Percentiles rank a stretch among this genome's conserved stretches.
Evolutionary conservation across 2,888 invertebrate genomes (phyloP).

Genomic region (Agrochola litura): DNA sequence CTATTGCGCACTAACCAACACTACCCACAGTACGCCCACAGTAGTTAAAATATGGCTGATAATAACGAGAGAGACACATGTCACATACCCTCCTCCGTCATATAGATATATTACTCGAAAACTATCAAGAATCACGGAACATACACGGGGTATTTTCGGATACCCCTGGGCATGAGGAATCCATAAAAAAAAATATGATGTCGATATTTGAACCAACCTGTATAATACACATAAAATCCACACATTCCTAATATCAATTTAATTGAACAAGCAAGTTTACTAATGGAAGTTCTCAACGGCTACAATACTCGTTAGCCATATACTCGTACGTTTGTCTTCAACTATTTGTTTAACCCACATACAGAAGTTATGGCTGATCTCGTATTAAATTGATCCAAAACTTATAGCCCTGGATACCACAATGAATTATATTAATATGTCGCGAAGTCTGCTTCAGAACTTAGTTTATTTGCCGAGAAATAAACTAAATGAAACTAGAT

Average conservation of each 20-base stretch:
- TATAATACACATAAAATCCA: too few relatives aligned
- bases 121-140: too few relatives aligned
- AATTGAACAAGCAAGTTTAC: constrained; percentile 55
- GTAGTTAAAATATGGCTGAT: too few relatives aligned
- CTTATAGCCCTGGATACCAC: constrained; percentile 12
- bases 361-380: constrained; percentile 40
- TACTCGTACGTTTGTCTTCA: constrained; percentile 51
- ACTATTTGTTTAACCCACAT: constrained; percentile 64
- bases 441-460: neutral
- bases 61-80: too few relatives aligned
- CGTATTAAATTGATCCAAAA: constrained; percentile 44
- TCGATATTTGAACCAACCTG: too few relatives aligned
- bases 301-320: constrained; percentile 54
- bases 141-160: too few relatives aligned
- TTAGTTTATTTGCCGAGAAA: neutral
- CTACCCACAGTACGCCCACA: too few relatives aligned
- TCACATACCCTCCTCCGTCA: too few relatives aligned
- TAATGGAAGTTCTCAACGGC: constrained; percentile 49
- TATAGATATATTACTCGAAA: too few relatives aligned
- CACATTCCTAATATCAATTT: constrained; percentile 28
- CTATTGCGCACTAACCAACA: too few relatives aligned
- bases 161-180: too few relatives aligned
- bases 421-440: constrained; percentile 6
- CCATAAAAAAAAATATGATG: too few relatives aligned
- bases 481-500: neutral